Evolutionary conservation across 2,888 invertebrate genomes (phyloP).

Genomic region (Furcula furcula): DNA sequence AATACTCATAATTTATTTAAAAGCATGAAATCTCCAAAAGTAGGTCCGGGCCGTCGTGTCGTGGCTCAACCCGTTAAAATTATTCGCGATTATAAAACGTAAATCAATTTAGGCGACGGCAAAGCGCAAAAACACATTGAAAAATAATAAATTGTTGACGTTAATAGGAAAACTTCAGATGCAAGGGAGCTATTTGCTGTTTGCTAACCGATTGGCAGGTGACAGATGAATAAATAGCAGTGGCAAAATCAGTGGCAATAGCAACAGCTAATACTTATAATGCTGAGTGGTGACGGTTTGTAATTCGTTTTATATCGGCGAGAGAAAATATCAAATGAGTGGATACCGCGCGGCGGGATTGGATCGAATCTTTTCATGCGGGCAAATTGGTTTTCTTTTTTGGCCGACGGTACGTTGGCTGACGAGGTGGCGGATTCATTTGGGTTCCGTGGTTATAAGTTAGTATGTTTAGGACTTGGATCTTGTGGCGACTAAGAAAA

Average conservation of each 20-base stretch:
- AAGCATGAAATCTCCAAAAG: no score
- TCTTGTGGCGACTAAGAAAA: no score
- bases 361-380: conserved; percentile 79
- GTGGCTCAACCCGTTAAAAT: no score
- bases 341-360: conserved; percentile 68
- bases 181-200: conserved; percentile 64
- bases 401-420: conserved; percentile 60
- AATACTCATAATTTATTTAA: no score
- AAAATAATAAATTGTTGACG: conserved; percentile 39
- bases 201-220: conserved; percentile 64
- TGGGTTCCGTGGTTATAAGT: conserved; percentile 35
- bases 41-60: no score
- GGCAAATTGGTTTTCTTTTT: conserved; percentile 81
- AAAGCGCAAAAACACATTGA: conserved; percentile 15
- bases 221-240: conserved; percentile 72
- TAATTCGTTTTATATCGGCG: conserved; percentile 75
- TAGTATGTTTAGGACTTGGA: background rate
- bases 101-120: background rate
- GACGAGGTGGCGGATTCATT: conserved; percentile 65
- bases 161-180: conserved; percentile 73
- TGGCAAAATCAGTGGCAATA: background rate
- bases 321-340: conserved; percentile 80
- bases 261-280: conserved; percentile 50
- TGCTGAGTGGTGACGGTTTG: conserved; percentile 62
- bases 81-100: background rate